These are phyloP conservation scores for Psittacula cyanocephala DNA, from an alignment of 2,113 vertebrate species.

Conservation along the genomic window DNA sequence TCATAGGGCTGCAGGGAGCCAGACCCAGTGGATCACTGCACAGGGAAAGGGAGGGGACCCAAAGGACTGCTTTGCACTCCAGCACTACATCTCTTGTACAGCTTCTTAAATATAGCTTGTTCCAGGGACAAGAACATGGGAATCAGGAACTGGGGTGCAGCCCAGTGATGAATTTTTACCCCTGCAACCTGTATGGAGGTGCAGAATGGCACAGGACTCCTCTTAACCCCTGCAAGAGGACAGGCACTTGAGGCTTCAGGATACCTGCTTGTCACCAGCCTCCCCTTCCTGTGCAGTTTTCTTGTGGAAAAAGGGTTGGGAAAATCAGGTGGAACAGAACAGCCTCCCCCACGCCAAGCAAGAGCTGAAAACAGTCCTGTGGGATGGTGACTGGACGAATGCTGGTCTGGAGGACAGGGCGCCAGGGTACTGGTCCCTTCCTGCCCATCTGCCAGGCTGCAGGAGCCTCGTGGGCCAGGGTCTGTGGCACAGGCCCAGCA, in stretches of 20 bases:
- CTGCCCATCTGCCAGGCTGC: background rate
- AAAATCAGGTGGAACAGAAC: background rate
- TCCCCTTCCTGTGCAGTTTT: background rate
- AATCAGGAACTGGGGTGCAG: background rate
- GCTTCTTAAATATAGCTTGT: background rate
- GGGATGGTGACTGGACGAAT: background rate
- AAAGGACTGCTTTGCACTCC: background rate
- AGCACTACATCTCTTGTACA: background rate
- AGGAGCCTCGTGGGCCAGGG: background rate
- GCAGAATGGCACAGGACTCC: background rate
- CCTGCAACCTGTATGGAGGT: background rate
- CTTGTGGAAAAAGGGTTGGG: background rate
- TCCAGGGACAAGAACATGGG: background rate
- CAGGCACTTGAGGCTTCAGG: background rate
- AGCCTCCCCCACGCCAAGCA: background rate
- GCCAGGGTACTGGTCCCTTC: background rate
- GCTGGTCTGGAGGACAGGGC: background rate
- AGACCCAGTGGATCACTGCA: background rate
- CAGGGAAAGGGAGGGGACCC: background rate
- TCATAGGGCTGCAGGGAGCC: background rate
- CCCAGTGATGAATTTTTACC: background rate
- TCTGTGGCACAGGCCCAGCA: background rate
- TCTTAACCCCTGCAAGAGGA: background rate
- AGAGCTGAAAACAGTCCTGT: background rate
- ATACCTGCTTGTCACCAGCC: background rate